Evolutionary conservation across 2,888 invertebrate genomes (phyloP).

Genomic region (Aphidius colemani): DNA sequence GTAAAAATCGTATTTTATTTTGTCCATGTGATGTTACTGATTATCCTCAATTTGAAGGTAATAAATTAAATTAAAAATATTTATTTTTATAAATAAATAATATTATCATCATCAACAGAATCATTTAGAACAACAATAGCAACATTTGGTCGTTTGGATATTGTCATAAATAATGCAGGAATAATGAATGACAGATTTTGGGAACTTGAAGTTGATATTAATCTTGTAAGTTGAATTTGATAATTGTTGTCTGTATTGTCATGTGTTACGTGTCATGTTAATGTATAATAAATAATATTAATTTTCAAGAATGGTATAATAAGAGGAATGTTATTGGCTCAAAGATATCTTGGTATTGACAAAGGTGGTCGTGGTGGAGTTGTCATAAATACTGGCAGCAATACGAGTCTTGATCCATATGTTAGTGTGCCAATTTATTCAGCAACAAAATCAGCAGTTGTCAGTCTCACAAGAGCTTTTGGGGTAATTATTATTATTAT

Average conservation of each 20-base stretch:
- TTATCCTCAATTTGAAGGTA: constrained; percentile 78
- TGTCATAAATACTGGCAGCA: constrained; percentile 77
- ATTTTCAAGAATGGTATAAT: constrained; percentile 75
- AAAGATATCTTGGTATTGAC: constrained; percentile 77
- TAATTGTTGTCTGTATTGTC: too few species aligned
- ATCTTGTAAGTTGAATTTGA: constrained; percentile 65
- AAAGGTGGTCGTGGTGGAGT: constrained; percentile 77
- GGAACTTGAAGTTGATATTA: constrained; percentile 77
- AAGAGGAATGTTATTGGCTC: constrained; percentile 74
- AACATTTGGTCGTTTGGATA: constrained; percentile 74
- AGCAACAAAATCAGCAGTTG: constrained; percentile 77
- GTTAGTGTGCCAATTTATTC: constrained; percentile 78
- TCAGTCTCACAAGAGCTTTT: constrained; percentile 74
- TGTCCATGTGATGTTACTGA: constrained; percentile 79
- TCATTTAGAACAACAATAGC: constrained; percentile 75
- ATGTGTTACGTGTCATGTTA: too few species aligned
- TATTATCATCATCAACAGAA: constrained; percentile 61
- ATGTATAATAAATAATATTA: too few species aligned
- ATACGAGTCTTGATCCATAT: constrained; percentile 71
- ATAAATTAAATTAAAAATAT: constrained; percentile 25
- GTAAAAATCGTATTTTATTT: constrained; percentile 72
- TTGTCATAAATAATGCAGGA: constrained; percentile 81
- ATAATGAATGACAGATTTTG: constrained; percentile 78
- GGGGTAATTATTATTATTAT: constrained; percentile 63
- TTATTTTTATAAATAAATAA: too few species aligned